Base-by-base conservation (phyloP, 2,888 invertebrate genomes). In the Nephrocerus scutellatus region DNA sequence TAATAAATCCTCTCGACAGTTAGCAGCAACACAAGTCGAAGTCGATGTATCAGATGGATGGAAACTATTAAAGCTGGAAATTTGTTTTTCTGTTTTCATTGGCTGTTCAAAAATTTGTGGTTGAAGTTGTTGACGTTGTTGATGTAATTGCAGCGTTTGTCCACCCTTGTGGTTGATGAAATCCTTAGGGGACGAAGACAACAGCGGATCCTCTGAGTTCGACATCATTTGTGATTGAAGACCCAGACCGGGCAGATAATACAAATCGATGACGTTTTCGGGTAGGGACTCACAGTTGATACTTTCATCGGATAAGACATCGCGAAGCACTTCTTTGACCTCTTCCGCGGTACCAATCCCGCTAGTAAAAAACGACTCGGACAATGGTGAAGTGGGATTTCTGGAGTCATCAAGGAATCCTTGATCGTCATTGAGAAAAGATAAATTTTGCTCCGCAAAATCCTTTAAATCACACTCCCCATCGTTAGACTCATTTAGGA, bases 301-400 rank as follows among this genome's bases (percentile, higher is more conserved):
- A 50, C 77, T 81, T 66, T 84, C 85, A 49, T 82, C 84, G 4
- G 88, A 87, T 36, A 88, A 67, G 2, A 88, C 86, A 68, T 88
- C 87, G 60, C 84, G 84, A 37, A 88, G 65, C 1, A 87, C 87
- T 66, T 87, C 86, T 63, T 88, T 88, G 2, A 88, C 87, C 52
- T 86, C 87, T 53, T 85, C 87, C 32, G 86, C 85, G 52, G 85
- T 85, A 4, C 87, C 86, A 77, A 88, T 86, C 10, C 84, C 84
- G 24, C 61, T 63, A 30, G 85, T 85, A 61, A 84, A 88, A 63
- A 85, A 88, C 5, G 85, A 86, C 38, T 85, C 85, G 8, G 86
- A 85, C 10, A 86, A 68, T 2, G 87, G 86, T 3, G 86, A 86
- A 6, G 85, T 84, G 1, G 83, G 81, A 43, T 84, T 80, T 10